Base-by-base conservation (phyloP, 2,888 invertebrate genomes). In the Drosophila dives region DNA sequence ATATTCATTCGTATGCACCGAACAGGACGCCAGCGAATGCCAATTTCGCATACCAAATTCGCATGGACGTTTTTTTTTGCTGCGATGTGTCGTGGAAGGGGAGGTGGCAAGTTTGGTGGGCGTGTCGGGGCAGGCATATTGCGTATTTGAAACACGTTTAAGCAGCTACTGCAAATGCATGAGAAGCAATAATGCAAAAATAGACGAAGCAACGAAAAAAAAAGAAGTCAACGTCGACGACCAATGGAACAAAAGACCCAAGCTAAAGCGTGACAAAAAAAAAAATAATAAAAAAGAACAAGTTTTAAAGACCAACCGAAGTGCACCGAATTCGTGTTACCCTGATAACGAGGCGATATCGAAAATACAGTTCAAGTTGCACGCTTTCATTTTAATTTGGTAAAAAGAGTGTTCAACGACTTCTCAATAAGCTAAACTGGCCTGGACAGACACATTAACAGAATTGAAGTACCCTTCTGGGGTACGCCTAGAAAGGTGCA, bases 81-180 rank as follows among this genome's bases (percentile, higher is more conserved):
- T 29, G 32, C 53, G 51, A 33, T 20, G 10, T 11, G 12, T 38
- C 7, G 20, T 33, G 20, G 40, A 40, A 32, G 29, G 15, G n/a
- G 51, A 17, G 20, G 20, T 33, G 15, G 26, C 11, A 8, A 36
- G 29, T 29, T 34, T 26, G 34, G 58, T 61, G 71, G 58, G 66
- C 38, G 55, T 54, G 54, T 26, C 54, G 36, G 26, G 33, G 63
- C 64, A 38, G 70, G 66, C 69, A 74, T 70, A 85, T 87, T 87
- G 88, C 86, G 86, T 87, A 86, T 83, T 83, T 85, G 88, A 80
- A 86, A 86, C 86, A 86, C 86, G 86, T 86, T 87, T 85, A 85
- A 83, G 81, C 83, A 87, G 87, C 77, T 77, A 74, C 86, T 86
- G 83, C 77, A 85, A 77, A 71, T 86, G 88, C 88, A 85, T 85